Evolutionary conservation across 1,140 invertebrate genomes (phyloP), one percentile per base, ranked within the genome.

Genomic region (Littorina saxatilis): DNA sequence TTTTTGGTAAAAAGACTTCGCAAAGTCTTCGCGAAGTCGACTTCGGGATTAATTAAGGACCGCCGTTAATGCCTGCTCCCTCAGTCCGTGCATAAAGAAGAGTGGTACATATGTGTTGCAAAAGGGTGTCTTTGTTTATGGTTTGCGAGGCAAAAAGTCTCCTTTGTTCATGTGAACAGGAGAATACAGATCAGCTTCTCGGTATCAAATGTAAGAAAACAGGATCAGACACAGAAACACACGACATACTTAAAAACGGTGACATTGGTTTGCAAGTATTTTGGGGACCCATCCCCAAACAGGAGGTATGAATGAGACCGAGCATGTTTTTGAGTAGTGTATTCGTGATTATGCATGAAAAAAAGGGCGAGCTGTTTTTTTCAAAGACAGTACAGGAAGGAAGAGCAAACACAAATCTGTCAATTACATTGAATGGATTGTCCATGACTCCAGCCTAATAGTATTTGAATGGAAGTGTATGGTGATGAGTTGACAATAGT

Each of bases 161-260:
- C n/a, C 7, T 23, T 13, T 23, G 23, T 20, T 13, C 70, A 73
- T 39, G 20, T 23, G 52, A 9, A 27, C 40, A 50, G n/a, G 5
- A 4, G 11, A n/a, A 63, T 29, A 63, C 61, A 63, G n/a, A 63
- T 29, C 4, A n/a, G 15, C 61, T 27, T 29, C 61, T 32, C 61
- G 15, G n/a, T 5, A n/a, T 5, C 61, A 32, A n/a, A 32, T 29
- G 15, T 29, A 32, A 2, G 4, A 4, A 63, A n/a, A 63, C 61
- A 63, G 27, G 11, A n/a, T 32, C 61, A 32, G 27, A 63, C 61
- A 63, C 61, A 63, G n/a, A 63, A n/a, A 63, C 61, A 63, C 61
- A 63, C 61, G 5, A 23, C 27, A 74, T 73, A 23, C 4, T 27
- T 39, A 43, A 7, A 3, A 73, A 40, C 35, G 66, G 23, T 37